These are phyloP conservation scores for Melanostoma mellinum DNA, from an alignment of 2,888 invertebrate genomes.

Conservation along the genomic window DNA sequence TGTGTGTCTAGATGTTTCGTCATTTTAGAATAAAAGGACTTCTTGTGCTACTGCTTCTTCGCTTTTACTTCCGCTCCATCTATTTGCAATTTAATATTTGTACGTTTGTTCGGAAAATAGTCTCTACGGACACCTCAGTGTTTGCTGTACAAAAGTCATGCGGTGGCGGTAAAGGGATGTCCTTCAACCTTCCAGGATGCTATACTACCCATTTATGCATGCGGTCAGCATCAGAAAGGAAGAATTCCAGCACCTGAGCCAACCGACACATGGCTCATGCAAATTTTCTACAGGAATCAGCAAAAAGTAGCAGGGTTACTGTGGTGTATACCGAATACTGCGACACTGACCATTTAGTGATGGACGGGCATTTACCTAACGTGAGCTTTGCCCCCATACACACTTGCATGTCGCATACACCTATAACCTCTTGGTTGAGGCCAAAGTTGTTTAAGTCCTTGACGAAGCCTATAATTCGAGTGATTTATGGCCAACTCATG, in stretches of 20 bases:
- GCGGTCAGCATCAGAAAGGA: constrained; percentile 31
- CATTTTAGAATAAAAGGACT: constrained; percentile 12
- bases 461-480: constrained; percentile 72
- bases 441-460: constrained; percentile 62
- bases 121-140: constrained; percentile 50
- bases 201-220: constrained; percentile 53
- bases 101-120: constrained; percentile 20
- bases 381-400: constrained; percentile 8
- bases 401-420: constrained; percentile 7
- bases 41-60: constrained; percentile 8
- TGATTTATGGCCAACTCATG: constrained; percentile 63
- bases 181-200: constrained; percentile 39
- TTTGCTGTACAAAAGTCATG: constrained; percentile 45
- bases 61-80: constrained; percentile 66
- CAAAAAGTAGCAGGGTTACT: constrained; percentile 48
- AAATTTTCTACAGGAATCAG: constrained; percentile 63
- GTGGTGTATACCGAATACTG: constrained; percentile 22
- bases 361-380: constrained; percentile 57
- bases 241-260: constrained; percentile 19
- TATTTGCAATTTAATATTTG: constrained; percentile 69
- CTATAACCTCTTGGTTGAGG: constrained; percentile 22
- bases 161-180: constrained; percentile 35
- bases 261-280: constrained; percentile 35
- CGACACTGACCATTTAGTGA: constrained; percentile 62
- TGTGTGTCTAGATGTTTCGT: background rate